These are phyloP conservation scores for Blennius ocellaris DNA, from an alignment of 2,113 vertebrate species.

Conservation along the genomic window DNA sequence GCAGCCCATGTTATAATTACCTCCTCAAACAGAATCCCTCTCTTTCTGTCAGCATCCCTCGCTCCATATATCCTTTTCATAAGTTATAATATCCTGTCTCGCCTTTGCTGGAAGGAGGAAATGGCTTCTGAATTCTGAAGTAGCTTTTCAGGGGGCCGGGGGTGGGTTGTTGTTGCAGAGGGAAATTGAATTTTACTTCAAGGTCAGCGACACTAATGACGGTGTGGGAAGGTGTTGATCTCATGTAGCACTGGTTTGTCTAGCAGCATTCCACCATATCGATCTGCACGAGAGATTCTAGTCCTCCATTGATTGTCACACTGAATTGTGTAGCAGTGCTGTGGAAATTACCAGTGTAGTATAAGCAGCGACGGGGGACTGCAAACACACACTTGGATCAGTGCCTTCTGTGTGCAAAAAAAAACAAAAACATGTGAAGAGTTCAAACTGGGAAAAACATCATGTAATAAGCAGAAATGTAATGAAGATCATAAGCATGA, in stretches of 20 bases:
- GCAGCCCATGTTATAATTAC: conserved; percentile 74
- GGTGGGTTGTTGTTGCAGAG: conserved; percentile 65
- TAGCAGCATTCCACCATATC: conserved; percentile 57
- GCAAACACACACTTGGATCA: neutral
- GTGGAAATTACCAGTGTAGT: conserved; percentile 54
- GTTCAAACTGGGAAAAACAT: conserved; percentile 7
- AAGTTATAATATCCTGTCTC: conserved; percentile 79
- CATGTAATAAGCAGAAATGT: neutral
- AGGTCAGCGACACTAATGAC: conserved; percentile 84
- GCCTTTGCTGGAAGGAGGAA: conserved; percentile 65
- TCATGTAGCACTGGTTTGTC: conserved; percentile 65
- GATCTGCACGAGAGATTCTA: conserved; percentile 67
- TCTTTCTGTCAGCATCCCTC: conserved; percentile 53
- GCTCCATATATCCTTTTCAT: conserved; percentile 62
- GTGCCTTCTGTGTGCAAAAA: neutral
- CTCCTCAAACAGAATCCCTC: conserved; percentile 77
- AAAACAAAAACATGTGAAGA: conserved; percentile 10
- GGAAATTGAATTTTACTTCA: conserved; percentile 86
- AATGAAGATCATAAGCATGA: neutral
- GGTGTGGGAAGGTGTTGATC: conserved; percentile 74
- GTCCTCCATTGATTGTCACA: conserved; percentile 72
- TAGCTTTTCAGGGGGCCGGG: conserved; percentile 58
- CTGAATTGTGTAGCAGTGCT: conserved; percentile 58
- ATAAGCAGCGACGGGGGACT: conserved; percentile 53
- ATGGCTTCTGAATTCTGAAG: conserved; percentile 75